These are phyloP conservation scores for Scolopax mira DNA, from an alignment of 2,113 vertebrate genomes.

Conservation along the genomic window DNA sequence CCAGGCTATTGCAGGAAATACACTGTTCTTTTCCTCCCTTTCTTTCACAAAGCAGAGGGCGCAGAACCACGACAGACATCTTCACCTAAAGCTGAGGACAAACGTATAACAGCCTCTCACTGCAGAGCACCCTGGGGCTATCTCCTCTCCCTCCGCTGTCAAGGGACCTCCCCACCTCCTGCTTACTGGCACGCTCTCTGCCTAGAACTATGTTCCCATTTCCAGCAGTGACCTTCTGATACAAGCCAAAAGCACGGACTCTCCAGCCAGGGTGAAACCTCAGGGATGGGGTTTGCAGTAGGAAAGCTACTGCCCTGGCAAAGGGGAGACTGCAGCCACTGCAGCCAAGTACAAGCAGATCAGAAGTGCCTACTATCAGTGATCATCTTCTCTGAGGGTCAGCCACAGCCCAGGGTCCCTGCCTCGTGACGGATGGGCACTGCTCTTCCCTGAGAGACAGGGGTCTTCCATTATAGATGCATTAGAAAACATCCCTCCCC, in stretches of 20 bases:
- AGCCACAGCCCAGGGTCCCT: neutral
- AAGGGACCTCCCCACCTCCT: neutral
- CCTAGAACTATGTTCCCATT: neutral
- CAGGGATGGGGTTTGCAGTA: neutral
- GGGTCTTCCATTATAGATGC: neutral
- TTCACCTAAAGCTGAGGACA: neutral
- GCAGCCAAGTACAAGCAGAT: fast-evolving
- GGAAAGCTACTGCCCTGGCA: neutral
- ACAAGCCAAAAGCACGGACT: neutral
- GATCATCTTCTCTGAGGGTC: neutral
- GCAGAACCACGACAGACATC: neutral
- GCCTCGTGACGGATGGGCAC: neutral
- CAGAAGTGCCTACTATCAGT: neutral
- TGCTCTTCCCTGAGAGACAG: neutral
- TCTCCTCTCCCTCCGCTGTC: neutral
- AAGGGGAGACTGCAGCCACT: neutral
- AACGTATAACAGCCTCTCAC: neutral
- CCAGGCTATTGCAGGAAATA: neutral
- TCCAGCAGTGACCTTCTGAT: neutral
- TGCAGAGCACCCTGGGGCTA: fast-evolving
- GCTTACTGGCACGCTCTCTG: neutral
- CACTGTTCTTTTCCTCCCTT: neutral
- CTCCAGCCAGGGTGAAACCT: neutral
- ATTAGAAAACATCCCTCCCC: neutral
- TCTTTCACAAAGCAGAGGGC: neutral